phyloP scores from a whole-genome alignment of 2,797 vertebrate genomes.

The Oreochromis mossambicus region DNA sequence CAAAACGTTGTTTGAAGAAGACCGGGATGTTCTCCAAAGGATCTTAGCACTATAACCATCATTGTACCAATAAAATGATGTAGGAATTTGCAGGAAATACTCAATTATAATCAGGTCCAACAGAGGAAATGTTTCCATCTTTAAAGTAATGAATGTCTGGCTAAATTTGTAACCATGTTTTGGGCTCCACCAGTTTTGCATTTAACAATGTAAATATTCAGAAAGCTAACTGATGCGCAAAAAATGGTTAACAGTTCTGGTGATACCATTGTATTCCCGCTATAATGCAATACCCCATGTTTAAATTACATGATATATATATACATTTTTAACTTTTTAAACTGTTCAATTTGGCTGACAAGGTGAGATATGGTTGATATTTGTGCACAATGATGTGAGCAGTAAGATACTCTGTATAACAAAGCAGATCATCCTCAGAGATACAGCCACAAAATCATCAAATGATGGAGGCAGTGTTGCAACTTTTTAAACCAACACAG shows the following conservation, averaged over 20 bases:
- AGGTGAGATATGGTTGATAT: background rate
- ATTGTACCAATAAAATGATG: background rate
- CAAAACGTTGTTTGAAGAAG: slow-evolving; percentile 56
- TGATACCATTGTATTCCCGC: background rate
- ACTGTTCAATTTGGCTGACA: background rate
- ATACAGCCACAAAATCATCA: background rate
- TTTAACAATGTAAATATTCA: background rate
- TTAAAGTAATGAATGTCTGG: background rate
- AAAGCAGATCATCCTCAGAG: background rate
- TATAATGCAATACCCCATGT: background rate
- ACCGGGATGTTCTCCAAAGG: background rate
- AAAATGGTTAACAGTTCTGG: background rate
- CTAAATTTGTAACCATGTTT: background rate
- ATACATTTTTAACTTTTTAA: background rate
- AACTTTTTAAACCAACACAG: background rate
- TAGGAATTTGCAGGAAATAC: background rate
- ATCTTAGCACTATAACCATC: background rate
- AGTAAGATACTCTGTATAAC: background rate
- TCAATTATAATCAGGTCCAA: background rate
- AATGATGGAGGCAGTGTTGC: background rate
- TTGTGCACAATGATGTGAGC: background rate
- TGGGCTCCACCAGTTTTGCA: background rate
- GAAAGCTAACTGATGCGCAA: background rate
- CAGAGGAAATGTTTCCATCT: background rate
- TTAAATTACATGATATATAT: background rate